These are phyloP conservation scores for Helicolenus hilgendorfi DNA, from an alignment of 2,797 vertebrate species.

Conservation along the genomic window DNA sequence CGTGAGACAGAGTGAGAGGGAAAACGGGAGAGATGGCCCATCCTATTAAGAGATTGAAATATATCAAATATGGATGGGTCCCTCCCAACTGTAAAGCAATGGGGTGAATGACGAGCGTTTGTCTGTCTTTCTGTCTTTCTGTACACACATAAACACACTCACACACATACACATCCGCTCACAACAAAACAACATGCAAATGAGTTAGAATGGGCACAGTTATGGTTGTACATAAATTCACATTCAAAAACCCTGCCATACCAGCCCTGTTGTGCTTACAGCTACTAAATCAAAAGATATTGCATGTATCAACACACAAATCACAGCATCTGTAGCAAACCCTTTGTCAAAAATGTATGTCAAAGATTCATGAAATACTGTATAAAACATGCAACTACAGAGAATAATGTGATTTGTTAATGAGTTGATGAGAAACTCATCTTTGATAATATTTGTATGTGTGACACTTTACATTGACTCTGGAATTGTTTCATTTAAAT, in stretches of 20 bases:
- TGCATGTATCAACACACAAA: too few relatives aligned
- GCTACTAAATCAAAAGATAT: background rate
- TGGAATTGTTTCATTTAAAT: background rate
- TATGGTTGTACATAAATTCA: background rate
- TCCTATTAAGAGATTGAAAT: conserved; percentile 60
- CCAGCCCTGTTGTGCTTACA: background rate
- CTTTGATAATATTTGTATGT: background rate
- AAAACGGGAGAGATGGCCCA: conserved; percentile 38
- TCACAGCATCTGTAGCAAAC: background rate
- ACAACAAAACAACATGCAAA: background rate
- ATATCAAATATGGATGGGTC: conserved; percentile 78
- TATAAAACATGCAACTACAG: background rate
- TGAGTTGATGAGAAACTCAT: background rate
- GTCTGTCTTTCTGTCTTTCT: background rate
- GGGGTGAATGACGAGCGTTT: conserved; percentile 39
- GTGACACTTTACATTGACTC: background rate
- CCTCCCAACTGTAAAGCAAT: conserved; percentile 44
- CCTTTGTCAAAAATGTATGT: background rate
- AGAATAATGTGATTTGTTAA: background rate
- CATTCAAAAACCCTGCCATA: background rate
- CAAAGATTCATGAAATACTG: background rate
- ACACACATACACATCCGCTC: background rate
- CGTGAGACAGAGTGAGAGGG: background rate
- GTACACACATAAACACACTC: background rate
- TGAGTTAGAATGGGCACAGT: background rate